Conservation (phyloP, 2,113 vertebrate genomes). For the Circaetus cinerascens region DNA sequence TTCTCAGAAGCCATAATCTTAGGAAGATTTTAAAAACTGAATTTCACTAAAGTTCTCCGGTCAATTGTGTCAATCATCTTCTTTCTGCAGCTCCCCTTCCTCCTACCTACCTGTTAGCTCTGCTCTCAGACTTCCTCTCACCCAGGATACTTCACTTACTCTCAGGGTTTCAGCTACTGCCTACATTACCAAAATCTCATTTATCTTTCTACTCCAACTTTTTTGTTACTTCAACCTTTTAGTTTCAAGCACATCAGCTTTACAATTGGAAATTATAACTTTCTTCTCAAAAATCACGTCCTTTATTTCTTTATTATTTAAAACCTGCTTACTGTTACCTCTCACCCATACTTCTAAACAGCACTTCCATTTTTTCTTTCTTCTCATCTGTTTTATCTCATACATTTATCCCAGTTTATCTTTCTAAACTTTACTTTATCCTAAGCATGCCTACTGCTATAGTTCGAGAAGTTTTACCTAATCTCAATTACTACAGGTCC, state of each 20-base stretch:
- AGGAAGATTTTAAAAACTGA: background rate
- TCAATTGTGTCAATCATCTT: background rate
- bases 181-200: background rate
- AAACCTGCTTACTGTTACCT: background rate
- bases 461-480: background rate
- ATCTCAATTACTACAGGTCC: background rate
- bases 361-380: background rate
- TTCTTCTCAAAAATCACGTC: background rate
- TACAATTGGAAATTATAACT: background rate
- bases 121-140: background rate
- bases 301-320: background rate
- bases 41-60: background rate
- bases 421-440: background rate
- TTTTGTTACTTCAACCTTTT: background rate
- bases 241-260: background rate
- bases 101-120: background rate
- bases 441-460: background rate
- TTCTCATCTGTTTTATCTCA: background rate
- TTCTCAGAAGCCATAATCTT: background rate
- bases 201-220: background rate
- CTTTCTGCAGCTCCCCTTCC: background rate
- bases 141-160: background rate
- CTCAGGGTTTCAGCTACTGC: background rate
- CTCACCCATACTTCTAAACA: background rate
- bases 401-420: background rate